Evolutionary conservation across 2,113 vertebrate genomes (phyloP).

Genomic region (Tor tambroides): DNA sequence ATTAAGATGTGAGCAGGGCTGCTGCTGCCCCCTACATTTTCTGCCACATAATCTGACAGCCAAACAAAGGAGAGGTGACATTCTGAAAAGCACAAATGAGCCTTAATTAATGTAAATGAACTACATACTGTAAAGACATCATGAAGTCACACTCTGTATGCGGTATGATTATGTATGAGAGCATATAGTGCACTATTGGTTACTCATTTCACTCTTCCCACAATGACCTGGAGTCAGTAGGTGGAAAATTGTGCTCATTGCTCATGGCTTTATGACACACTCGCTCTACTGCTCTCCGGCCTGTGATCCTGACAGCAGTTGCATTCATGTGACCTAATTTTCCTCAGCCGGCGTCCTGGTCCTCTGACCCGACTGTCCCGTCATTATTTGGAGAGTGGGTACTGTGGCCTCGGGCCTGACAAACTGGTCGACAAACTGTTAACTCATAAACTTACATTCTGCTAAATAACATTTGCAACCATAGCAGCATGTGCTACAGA

Average conservation of each 20-base stretch:
- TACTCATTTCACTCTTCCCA: conserved; percentile 16
- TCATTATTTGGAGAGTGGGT: background rate
- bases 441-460: background rate
- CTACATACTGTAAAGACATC: background rate
- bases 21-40: background rate
- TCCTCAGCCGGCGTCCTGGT: conserved; percentile 24
- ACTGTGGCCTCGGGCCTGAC: background rate
- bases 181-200: background rate
- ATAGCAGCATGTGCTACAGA: background rate
- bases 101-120: background rate
- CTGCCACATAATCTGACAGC: background rate
- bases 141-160: background rate
- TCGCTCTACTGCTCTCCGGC: conserved; percentile 31
- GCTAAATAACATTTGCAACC: background rate
- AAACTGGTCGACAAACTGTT: background rate
- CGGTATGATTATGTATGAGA: background rate
- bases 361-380: background rate
- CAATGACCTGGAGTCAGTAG: conserved; percentile 47
- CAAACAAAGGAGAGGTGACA: background rate
- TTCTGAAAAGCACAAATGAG: background rate
- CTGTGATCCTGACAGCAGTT: conserved; percentile 3
- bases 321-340: conserved; percentile 60
- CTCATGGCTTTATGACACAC: conserved; percentile 31
- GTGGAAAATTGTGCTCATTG: conserved; percentile 34
- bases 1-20: background rate